Evolutionary conservation across 2,113 vertebrate genomes (phyloP).

Genomic region (Ictidomys tridecemlineatus): DNA sequence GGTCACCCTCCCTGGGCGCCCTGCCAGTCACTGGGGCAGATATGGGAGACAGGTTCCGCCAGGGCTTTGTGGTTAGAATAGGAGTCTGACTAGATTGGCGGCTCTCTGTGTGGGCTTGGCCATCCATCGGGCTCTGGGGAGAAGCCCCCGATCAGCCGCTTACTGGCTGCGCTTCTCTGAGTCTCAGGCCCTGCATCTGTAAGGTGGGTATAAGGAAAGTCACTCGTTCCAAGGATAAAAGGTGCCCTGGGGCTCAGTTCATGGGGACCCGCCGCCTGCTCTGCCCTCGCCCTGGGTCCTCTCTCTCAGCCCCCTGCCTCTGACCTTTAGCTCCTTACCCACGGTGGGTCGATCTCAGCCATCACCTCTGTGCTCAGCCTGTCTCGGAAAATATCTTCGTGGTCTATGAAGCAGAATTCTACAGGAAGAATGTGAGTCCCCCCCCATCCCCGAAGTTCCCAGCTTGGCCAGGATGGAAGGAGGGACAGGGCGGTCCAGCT

Average conservation of each 20-base stretch:
- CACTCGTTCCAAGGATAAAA: not conserved
- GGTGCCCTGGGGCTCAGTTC: not conserved
- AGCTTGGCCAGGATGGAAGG: not conserved
- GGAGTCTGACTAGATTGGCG: not conserved
- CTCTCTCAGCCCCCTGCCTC: not conserved
- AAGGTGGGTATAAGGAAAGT: not conserved
- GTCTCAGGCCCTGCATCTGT: not conserved
- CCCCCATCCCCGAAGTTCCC: no score
- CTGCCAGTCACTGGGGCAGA: not conserved
- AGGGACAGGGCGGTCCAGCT: not conserved
- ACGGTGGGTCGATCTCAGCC: not conserved
- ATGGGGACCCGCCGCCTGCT: rapidly evolving
- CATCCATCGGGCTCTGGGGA: not conserved
- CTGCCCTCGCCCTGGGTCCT: not conserved
- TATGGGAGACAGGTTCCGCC: not conserved
- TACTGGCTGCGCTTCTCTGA: not conserved
- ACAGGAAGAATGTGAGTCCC: not conserved
- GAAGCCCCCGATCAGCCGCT: not conserved
- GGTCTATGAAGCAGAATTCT: not conserved
- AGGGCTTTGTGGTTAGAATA: not conserved
- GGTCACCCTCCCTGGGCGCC: not conserved
- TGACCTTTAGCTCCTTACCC: not conserved
- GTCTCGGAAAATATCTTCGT: not conserved
- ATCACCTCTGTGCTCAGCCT: not conserved
- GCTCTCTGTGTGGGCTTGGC: not conserved